phyloP scores from a whole-genome alignment of 2,888 invertebrate species.

The Eutolmus rufibarbis region DNA sequence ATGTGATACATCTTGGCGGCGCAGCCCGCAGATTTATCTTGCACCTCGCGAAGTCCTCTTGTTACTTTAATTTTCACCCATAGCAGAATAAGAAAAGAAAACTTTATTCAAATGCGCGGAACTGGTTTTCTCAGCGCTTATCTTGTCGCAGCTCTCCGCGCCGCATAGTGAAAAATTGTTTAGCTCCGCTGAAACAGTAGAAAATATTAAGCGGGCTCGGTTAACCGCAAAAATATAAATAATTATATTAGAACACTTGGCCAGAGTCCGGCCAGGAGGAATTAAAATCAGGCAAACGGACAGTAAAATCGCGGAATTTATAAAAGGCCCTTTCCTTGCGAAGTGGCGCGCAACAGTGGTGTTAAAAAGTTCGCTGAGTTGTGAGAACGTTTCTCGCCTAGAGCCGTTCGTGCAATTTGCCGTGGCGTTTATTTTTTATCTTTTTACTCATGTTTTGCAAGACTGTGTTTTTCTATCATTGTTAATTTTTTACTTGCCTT shows the following conservation, averaged over 20 bases:
- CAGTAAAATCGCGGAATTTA: neutral
- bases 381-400: neutral
- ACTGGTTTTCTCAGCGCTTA: conserved; percentile 9
- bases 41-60: neutral
- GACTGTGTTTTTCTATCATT: neutral
- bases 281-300: neutral
- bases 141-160: conserved; percentile 13
- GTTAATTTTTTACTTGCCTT: neutral
- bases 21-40: neutral
- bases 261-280: neutral
- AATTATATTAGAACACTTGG: conserved; percentile 6
- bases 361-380: neutral
- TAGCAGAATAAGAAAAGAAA: neutral
- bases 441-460: neutral
- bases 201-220: neutral
- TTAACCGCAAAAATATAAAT: neutral
- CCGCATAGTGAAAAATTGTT: neutral
- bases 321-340: neutral
- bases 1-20: conserved; percentile 22
- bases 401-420: conserved; percentile 7
- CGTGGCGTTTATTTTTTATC: neutral
- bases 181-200: neutral
- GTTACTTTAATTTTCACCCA: conserved; percentile 24
- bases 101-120: conserved; percentile 7
- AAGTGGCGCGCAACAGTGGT: neutral